Conservation (phyloP, 2,888 invertebrate genomes). For the Lasioglossum morio region DNA sequence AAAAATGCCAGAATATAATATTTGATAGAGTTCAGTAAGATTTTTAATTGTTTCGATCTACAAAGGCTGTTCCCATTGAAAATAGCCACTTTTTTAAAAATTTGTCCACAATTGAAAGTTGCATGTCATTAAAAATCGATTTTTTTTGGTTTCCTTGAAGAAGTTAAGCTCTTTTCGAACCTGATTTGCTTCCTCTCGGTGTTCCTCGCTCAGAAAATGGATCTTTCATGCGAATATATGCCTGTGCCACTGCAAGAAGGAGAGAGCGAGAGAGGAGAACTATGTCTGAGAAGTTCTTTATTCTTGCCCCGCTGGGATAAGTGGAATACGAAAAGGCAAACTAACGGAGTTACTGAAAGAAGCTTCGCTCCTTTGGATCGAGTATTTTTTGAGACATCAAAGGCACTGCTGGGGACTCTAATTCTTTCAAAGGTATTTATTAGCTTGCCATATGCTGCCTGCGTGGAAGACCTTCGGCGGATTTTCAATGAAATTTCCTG, state of each 20-base stretch:
- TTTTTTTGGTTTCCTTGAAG: not conserved
- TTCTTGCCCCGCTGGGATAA: not conserved
- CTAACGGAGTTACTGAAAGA: not conserved
- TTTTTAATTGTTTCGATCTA: too few relatives aligned
- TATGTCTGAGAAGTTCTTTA: not conserved
- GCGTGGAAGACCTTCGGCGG: not conserved
- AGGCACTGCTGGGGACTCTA: not conserved
- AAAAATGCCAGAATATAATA: too few relatives aligned
- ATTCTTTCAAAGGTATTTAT: conserved; percentile 1
- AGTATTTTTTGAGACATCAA: not conserved
- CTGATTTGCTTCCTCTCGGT: not conserved
- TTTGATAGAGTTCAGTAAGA: too few relatives aligned
- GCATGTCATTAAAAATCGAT: not conserved
- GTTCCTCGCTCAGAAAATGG: not conserved
- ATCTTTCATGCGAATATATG: not conserved
- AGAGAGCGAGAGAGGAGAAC: not conserved
- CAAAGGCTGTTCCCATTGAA: too few relatives aligned
- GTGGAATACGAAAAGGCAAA: not conserved
- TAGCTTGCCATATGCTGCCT: not conserved
- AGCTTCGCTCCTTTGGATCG: not conserved
- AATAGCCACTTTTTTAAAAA: too few relatives aligned
- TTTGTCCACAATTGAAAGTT: too few relatives aligned
- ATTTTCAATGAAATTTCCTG: conserved; percentile 3
- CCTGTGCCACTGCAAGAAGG: not conserved
- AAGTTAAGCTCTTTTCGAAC: not conserved